These are phyloP conservation scores for Gasterosteus nipponicus DNA, from an alignment of 2,113 vertebrate genomes.

Conservation along the genomic window DNA sequence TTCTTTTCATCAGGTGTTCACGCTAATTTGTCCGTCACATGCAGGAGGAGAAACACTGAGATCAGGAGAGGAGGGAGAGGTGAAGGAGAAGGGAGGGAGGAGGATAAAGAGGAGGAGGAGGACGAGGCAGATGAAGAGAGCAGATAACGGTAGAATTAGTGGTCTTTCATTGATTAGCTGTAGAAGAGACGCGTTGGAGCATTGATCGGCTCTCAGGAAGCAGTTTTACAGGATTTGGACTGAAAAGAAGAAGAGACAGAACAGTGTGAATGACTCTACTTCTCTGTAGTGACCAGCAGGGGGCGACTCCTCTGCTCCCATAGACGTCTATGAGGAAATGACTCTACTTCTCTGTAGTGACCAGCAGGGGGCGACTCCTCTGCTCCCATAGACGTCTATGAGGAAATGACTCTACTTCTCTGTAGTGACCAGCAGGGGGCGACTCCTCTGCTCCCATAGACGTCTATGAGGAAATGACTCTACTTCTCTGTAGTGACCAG, in stretches of 20 bases:
- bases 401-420: too few species aligned
- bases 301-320: too few species aligned
- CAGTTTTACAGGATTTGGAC: conserved; percentile 72
- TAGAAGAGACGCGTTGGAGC: conserved; percentile 59
- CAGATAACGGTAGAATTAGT: conserved; percentile 76
- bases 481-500: too few species aligned
- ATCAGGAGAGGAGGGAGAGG: conserved; percentile 15
- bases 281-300: too few species aligned
- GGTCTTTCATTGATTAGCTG: conserved; percentile 74
- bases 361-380: too few species aligned
- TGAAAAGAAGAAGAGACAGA: conserved; percentile 45
- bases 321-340: too few species aligned
- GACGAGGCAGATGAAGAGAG: conserved; percentile 63
- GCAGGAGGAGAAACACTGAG: neutral
- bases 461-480: too few species aligned
- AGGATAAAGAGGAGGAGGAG: conserved; percentile 30
- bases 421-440: too few species aligned
- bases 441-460: too few species aligned
- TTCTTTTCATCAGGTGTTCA: neutral
- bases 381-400: too few species aligned
- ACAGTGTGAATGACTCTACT: neutral
- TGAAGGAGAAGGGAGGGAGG: conserved; percentile 3
- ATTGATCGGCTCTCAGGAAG: conserved; percentile 73
- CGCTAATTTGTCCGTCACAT: conserved; percentile 1
- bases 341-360: too few species aligned